Evolutionary conservation across 2,797 vertebrate species (phyloP).

Genomic region (Silurus lanzhouensis): DNA sequence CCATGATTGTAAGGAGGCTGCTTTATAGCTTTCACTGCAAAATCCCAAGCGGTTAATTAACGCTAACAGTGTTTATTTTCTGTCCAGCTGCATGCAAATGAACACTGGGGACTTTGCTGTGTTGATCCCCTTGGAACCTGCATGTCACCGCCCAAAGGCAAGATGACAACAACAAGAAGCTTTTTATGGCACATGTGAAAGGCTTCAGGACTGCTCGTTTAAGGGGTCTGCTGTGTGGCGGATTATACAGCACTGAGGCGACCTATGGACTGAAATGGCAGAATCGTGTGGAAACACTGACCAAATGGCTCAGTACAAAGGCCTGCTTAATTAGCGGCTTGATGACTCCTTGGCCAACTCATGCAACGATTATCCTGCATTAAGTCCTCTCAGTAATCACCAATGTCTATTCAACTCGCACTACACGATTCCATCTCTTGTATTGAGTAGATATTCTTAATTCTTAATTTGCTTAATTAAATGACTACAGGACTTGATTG

Average conservation of each 20-base stretch:
- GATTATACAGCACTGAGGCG: background rate
- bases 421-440: background rate
- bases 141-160: constrained; percentile 31
- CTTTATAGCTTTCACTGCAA: background rate
- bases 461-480: constrained; percentile 5
- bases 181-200: constrained; percentile 6
- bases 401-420: background rate
- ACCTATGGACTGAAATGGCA: background rate
- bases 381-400: background rate
- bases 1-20: constrained; percentile 3
- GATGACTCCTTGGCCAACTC: background rate
- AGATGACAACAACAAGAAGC: constrained; percentile 10
- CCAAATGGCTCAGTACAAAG: constrained; percentile 12
- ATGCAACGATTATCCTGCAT: constrained; percentile 7
- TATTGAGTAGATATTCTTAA: background rate
- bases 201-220: background rate
- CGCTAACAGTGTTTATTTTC: constrained; percentile 24
- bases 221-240: constrained; percentile 17
- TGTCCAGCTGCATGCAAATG: constrained; percentile 21
- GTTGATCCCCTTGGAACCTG: constrained; percentile 41
- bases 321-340: constrained; percentile 19
- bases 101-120: constrained; percentile 3
- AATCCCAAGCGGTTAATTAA: constrained; percentile 35
- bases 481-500: background rate
- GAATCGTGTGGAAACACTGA: background rate